Percentiles rank a stretch among this genome's conserved stretches.
phyloP scores from a whole-genome alignment of 2,113 vertebrate species.

The Sinosuthora webbiana region DNA sequence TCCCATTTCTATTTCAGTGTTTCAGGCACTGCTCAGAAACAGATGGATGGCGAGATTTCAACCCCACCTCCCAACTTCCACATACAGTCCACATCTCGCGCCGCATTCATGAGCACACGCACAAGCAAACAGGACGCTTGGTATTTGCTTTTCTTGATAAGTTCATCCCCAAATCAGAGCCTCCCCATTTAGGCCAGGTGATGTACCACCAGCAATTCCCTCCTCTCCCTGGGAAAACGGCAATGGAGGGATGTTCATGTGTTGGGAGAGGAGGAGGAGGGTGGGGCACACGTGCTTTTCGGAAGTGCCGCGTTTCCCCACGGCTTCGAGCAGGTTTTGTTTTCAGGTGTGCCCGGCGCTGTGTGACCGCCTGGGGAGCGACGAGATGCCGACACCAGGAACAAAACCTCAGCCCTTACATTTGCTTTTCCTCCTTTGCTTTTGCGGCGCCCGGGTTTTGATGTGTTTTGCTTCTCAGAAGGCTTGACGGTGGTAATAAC shows the following conservation, averaged over 20 bases:
- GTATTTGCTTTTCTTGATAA: conserved; percentile 15
- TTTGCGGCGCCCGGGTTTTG: conserved; percentile 49
- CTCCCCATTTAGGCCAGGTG: not conserved
- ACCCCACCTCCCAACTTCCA: conserved; percentile 39
- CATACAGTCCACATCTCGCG: conserved; percentile 1
- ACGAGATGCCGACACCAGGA: not conserved
- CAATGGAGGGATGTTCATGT: not conserved
- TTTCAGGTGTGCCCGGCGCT: not conserved
- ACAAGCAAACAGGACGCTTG: not conserved
- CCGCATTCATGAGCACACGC: not conserved
- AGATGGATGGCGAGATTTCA: conserved; percentile 68
- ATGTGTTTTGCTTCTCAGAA: conserved; percentile 70
- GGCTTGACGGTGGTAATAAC: conserved; percentile 70
- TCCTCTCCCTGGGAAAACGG: not conserved
- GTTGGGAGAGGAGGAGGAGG: not conserved
- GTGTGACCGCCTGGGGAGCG: not conserved
- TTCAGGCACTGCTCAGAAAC: conserved; percentile 60
- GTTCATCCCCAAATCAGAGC: conserved; percentile 42
- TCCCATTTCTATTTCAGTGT: conserved; percentile 67
- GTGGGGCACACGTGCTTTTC: not conserved
- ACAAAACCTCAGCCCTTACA: conserved; percentile 17
- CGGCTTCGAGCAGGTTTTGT: not conserved
- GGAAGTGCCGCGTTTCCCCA: not conserved
- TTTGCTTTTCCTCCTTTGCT: conserved; percentile 57
- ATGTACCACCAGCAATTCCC: not conserved